These are phyloP conservation scores for Chelidonichthys spinosus DNA, from an alignment of 2,797 vertebrate species.

Conservation along the genomic window DNA sequence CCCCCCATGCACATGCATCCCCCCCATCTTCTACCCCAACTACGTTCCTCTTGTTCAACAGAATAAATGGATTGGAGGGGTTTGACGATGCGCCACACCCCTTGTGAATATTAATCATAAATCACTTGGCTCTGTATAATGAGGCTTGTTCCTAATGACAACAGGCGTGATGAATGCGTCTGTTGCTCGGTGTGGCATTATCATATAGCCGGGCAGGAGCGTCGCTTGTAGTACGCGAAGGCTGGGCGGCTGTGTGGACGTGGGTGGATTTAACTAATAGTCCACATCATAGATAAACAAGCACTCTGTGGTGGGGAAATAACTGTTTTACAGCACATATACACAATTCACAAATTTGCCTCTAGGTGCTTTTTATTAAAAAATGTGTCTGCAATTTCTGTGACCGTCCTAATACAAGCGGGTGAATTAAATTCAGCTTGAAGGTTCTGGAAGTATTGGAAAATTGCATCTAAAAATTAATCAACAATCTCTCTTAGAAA, in stretches of 20 bases:
- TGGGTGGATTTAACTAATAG: constrained; percentile 35
- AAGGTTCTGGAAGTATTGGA: background rate
- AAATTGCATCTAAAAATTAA: background rate
- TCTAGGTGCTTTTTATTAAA: background rate
- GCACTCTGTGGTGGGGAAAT: background rate
- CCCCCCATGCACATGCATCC: constrained; percentile 8
- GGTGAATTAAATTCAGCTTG: background rate
- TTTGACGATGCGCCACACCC: constrained; percentile 65
- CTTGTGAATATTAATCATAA: constrained; percentile 76
- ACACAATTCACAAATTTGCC: background rate
- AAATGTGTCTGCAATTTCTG: background rate
- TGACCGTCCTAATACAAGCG: background rate
- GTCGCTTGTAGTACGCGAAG: constrained; percentile 23
- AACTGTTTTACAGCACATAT: background rate
- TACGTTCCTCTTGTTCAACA: constrained; percentile 44
- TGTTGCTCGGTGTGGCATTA: constrained; percentile 54
- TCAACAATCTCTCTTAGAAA: background rate
- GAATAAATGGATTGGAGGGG: constrained; percentile 71
- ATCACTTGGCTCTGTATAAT: constrained; percentile 71
- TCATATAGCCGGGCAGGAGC: constrained; percentile 48
- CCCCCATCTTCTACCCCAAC: constrained; percentile 7
- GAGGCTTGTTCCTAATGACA: constrained; percentile 75
- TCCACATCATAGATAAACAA: constrained; percentile 4
- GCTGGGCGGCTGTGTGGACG: constrained; percentile 16
- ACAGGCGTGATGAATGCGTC: constrained; percentile 73